These are phyloP conservation scores for Piaya cayana DNA, from an alignment of 2,113 vertebrate species.

Conservation along the genomic window DNA sequence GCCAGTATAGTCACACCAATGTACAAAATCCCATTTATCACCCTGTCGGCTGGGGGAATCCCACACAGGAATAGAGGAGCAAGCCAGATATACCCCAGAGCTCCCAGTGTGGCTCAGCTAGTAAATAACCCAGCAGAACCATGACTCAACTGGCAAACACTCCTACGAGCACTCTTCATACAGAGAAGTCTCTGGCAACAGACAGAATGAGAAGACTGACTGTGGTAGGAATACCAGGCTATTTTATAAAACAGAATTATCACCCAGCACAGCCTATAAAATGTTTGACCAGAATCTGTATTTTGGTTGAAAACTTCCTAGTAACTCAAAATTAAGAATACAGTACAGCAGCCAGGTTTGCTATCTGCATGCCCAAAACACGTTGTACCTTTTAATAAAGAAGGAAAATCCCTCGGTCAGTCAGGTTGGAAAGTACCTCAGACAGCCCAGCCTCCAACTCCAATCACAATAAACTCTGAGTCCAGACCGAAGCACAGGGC, in stretches of 20 bases:
- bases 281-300: fast-evolving
- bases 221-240: neutral
- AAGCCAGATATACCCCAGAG: fast-evolving
- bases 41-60: neutral
- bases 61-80: neutral
- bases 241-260: neutral
- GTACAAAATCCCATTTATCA: too few relatives aligned
- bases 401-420: neutral
- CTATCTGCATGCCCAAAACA: too few relatives aligned
- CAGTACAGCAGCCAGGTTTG: fast-evolving
- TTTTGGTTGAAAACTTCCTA: neutral
- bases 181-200: neutral
- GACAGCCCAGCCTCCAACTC: neutral
- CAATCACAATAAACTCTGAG: neutral
- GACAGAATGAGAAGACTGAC: too few relatives aligned
- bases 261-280: too few relatives aligned
- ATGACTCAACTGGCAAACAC: neutral
- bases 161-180: neutral
- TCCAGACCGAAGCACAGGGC: neutral
- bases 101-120: fast-evolving
- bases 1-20: neutral
- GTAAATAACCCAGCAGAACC: neutral
- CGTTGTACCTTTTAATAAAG: neutral
- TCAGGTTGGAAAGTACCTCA: neutral
- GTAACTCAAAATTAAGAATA: too few relatives aligned